Base-by-base conservation (phyloP, 1,140 invertebrate genomes). In the Theocolax elegans region DNA sequence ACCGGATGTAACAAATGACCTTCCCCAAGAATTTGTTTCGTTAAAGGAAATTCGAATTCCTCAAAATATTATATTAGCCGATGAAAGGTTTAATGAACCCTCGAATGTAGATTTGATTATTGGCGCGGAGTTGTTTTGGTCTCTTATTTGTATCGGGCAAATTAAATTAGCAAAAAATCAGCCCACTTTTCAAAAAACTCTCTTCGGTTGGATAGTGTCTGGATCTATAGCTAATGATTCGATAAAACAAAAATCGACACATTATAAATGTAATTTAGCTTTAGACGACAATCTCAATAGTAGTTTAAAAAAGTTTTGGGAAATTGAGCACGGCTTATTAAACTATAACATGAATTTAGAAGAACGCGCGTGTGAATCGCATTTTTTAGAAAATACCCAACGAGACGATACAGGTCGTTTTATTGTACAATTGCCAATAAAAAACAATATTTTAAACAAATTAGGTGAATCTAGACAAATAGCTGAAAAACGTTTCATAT, bases 401-500 rank as follows among this genome's bases (percentile, higher is more conserved):
- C 23, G 25, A 27, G 25, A 53, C 4, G 12, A 29, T 10, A 1
- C 13, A 6, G 49, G 49, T 2, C 2, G 25, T 3, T 49, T 49
- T 15, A 23, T 49, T 6, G 46, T 49, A 7, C 31, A 35, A 49
- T 2, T 23, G 6, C 27, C 23, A 29, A 19, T 15, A 13, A 48
- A 48, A 15, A 2, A 19, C 1, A 23, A 48, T 6, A 19, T 29
- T 6, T 12, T 35, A 6, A 15, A 44, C 6, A 44, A 6, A 8
- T 9, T 15, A 44, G 10, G 10, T 8, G 25, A 53, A 2, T 29
- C 49, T 6, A 3, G 27, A 29, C 4, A 27, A 29, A 29, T 15
- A 3, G 49, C 49, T 3, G 7, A 9, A 74, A 69, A 72, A 53
- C 29, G 75, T 46, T 72, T 75, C 3, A 38, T 64, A 48, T 27